Percentiles rank a stretch among this genome's conserved stretches.
Evolutionary conservation across 2,797 vertebrate species (phyloP).

Genomic region (Erethizon dorsatum): DNA sequence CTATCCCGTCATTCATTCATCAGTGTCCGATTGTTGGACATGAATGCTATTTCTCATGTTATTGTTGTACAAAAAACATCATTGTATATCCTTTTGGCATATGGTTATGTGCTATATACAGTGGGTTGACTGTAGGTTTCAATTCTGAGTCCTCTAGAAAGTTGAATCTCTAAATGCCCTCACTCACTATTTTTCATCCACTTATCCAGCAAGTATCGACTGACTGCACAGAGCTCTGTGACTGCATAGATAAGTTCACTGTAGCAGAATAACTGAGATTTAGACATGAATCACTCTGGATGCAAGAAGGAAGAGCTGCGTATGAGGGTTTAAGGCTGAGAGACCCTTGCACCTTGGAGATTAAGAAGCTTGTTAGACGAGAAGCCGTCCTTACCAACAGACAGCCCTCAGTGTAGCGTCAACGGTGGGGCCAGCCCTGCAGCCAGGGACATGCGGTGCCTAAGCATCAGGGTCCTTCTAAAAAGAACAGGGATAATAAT

Average conservation of each 20-base stretch:
- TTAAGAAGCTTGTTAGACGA: neutral
- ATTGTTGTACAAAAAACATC: neutral
- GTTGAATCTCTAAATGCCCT: neutral
- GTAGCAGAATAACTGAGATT: neutral
- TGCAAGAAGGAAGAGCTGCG: neutral
- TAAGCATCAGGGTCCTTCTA: neutral
- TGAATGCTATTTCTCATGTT: neutral
- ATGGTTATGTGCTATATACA: neutral
- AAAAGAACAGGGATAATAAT: neutral
- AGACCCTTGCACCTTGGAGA: neutral
- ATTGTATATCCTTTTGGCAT: neutral
- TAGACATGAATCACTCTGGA: neutral
- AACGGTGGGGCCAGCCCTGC: rapidly evolving
- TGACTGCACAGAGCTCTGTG: neutral
- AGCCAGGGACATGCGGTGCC: neutral
- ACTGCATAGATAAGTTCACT: neutral
- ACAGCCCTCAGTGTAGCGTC: neutral
- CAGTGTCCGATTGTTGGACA: neutral
- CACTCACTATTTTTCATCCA: neutral
- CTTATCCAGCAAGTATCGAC: neutral
- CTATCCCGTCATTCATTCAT: neutral
- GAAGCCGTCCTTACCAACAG: neutral
- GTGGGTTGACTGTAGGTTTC: neutral
- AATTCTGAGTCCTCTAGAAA: neutral
- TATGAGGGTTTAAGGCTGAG: rapidly evolving